Conservation (phyloP, 2,888 invertebrate species). For the Galeruca laticollis region DNA sequence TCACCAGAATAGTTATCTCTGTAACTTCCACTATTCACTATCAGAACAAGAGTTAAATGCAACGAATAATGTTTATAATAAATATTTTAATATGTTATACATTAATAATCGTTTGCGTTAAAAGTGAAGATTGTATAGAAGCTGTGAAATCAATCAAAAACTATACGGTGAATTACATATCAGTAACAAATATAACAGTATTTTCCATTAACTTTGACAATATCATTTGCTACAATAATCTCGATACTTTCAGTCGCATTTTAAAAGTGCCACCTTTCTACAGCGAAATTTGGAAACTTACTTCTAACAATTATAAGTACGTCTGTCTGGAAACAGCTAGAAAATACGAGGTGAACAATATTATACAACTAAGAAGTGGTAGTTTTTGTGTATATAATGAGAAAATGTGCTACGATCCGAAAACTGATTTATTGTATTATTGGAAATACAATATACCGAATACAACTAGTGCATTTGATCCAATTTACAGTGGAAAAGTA, state of each 20-base stretch:
- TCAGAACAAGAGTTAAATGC: neutral
- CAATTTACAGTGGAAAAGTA: constrained; percentile 3
- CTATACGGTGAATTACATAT: neutral
- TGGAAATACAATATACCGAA: neutral
- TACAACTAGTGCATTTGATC: neutral
- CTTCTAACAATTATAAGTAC: neutral
- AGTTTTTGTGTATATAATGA: neutral
- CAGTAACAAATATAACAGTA: neutral
- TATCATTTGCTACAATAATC: neutral
- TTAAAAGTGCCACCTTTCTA: no score
- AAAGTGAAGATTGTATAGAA: constrained; percentile 1
- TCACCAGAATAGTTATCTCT: neutral
- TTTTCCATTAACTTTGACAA: neutral
- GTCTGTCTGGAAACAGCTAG: neutral
- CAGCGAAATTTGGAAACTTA: neutral
- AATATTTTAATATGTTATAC: neutral
- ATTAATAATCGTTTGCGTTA: neutral
- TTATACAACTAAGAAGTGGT: neutral
- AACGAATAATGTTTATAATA: neutral
- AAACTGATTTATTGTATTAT: neutral
- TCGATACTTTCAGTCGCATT: neutral
- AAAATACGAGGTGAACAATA: neutral
- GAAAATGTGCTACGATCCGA: neutral
- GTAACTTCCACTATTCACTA: neutral
- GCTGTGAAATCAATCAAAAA: neutral